Conservation (phyloP, 1,140 invertebrate genomes). For the Drosophila teissieri region DNA sequence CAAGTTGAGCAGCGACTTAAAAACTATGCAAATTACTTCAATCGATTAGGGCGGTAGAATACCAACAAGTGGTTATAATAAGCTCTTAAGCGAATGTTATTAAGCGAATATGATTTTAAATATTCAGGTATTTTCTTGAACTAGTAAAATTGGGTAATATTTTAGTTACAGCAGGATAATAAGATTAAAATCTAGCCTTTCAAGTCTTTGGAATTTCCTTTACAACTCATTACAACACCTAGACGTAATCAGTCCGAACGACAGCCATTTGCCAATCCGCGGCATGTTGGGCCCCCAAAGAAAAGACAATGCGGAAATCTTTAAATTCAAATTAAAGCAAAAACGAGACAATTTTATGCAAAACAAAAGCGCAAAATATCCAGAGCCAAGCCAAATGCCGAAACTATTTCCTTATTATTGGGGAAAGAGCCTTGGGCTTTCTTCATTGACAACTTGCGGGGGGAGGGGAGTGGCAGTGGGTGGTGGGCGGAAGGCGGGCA, state of each 20-base stretch:
- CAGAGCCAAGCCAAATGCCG: conserved; percentile 38
- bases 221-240: conserved; percentile 18
- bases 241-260: conserved; percentile 42
- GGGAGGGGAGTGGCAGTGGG: not conserved
- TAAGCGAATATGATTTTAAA: not conserved
- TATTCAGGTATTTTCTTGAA: not conserved
- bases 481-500: conserved; percentile 2
- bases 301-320: conserved; percentile 72
- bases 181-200: not conserved
- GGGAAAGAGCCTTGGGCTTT: conserved; percentile 36
- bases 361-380: conserved; percentile 48
- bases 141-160: no score
- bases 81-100: not conserved
- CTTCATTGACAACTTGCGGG: conserved; percentile 43
- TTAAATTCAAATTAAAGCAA: conserved; percentile 77
- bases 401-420: conserved; percentile 70
- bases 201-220: not conserved
- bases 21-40: conserved; percentile 30
- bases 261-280: conserved; percentile 53
- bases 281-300: conserved; percentile 34
- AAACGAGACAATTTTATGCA: conserved; percentile 40
- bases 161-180: no score
- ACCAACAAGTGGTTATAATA: not conserved
- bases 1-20: conserved; percentile 34
- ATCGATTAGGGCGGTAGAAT: conserved; percentile 26